A percentile compares a stretch with the other conserved stretches of the same genome.
Conservation (phyloP, 2,113 vertebrate genomes). For the Labrus mixtus region DNA sequence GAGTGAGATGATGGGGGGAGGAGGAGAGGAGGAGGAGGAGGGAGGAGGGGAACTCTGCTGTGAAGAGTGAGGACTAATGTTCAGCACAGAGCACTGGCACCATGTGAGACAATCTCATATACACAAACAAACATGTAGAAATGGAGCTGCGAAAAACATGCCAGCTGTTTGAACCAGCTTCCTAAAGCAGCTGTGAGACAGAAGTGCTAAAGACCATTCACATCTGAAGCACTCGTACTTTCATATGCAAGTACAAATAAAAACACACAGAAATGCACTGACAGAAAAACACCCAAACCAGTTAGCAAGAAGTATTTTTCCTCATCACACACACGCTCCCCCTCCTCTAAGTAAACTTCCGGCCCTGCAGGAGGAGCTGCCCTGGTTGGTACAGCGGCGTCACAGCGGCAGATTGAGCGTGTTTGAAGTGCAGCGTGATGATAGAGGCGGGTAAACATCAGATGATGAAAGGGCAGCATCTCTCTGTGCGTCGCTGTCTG, state of each 20-base stretch:
- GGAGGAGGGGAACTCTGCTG: conserved; percentile 49
- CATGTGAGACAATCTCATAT: conserved; percentile 56
- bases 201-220: conserved; percentile 47
- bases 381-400: conserved; percentile 64
- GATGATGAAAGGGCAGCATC: conserved; percentile 79
- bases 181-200: conserved; percentile 65
- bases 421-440: conserved; percentile 81
- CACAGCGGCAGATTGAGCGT: conserved; percentile 70
- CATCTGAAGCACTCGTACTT: conserved; percentile 50
- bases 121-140: conserved; percentile 48
- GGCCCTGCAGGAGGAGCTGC: conserved; percentile 63
- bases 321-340: conserved; percentile 38
- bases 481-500: conserved; percentile 67
- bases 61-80: conserved; percentile 58
- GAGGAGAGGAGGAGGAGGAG: too few species aligned
- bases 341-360: conserved; percentile 70
- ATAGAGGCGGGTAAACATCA: conserved; percentile 81
- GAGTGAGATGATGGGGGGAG: conserved; percentile 33
- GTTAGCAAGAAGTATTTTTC: conserved; percentile 57
- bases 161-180: conserved; percentile 69
- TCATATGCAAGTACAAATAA: conserved; percentile 46
- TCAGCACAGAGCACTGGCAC: conserved; percentile 74
- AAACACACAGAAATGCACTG: conserved; percentile 54
- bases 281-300: conserved; percentile 45
- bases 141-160: conserved; percentile 50